phyloP scores from a whole-genome alignment of 2,113 vertebrate genomes.

The Coturnix japonica region DNA sequence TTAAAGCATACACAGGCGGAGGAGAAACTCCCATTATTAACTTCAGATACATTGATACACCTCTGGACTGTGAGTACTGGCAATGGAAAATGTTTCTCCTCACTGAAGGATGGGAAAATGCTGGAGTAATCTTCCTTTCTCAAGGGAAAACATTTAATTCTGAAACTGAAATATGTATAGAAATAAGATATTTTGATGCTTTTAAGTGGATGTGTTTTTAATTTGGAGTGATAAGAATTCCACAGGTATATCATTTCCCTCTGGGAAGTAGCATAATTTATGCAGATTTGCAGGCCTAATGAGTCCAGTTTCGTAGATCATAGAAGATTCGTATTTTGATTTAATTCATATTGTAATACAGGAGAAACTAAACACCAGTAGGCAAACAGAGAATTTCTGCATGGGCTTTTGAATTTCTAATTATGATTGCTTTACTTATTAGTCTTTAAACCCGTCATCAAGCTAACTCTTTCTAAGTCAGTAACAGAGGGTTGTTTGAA shows the following conservation, averaged over 20 bases:
- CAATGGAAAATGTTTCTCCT: neutral
- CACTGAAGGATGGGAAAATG: neutral
- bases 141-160: neutral
- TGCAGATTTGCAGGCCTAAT: neutral
- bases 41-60: slow-evolving; percentile 50
- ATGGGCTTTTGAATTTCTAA: neutral
- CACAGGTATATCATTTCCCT: neutral
- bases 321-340: neutral
- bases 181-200: neutral
- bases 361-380: neutral
- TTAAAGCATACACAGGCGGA: slow-evolving; percentile 68
- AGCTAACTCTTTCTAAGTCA: neutral
- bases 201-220: neutral
- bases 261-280: neutral
- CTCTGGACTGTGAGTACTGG: slow-evolving; percentile 67
- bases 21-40: slow-evolving; percentile 22
- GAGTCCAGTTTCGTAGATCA: neutral
- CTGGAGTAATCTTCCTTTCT: neutral
- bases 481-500: neutral
- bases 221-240: neutral
- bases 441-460: neutral
- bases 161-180: neutral
- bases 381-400: neutral
- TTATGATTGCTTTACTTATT: neutral
- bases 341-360: neutral